Evolutionary conservation across 1,140 invertebrate species (phyloP), one percentile per base, ranked within the genome.

Genomic region (Magallana gigas): DNA sequence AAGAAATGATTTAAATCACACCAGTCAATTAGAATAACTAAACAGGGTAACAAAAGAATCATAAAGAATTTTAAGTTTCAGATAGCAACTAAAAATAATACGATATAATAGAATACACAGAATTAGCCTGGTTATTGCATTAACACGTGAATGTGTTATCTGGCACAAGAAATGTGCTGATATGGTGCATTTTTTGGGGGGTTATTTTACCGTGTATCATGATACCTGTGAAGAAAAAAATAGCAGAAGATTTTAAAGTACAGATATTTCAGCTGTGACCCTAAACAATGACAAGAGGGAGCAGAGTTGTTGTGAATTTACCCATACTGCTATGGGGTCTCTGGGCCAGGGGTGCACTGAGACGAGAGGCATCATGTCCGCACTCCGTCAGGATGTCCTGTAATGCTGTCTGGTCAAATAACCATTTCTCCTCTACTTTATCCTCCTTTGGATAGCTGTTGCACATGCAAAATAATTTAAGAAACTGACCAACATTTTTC

Each of bases 241-340:
- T 18, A 68, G 8, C 4, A 76, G 23, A 1, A 76, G 36, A 48
- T 48, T 23, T 36, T 48, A 29, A 59, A 58, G 58, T 58, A 12
- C 36, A 2, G 18, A 11, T 9, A 76, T 29, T 29, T 36, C 23
- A 76, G 14, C 8, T 76, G 68, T 76, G 68, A 8, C 8, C 14
- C 11, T 76, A 29, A 29, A 7, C 16, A 16, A n/a, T 16, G 36
- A 12, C 12, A 14, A 9, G 68, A 76, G 1, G 48, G 12, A 76
- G 11, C 36, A 29, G 9, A 71, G 29, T 76, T 36, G 14, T 29
- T 9, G 11, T 12, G 18, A 14, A 90, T 87, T 87, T 87, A 93
- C 96, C 96, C 96, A 92, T 89, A 56, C 85, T 85, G 90, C 92
- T 89, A 89, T 85, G 88, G 88, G 94, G 93, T 90, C 90, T 93